Evolutionary conservation across 2,113 vertebrate species (phyloP).

Genomic region (Odocoileus virginianus): DNA sequence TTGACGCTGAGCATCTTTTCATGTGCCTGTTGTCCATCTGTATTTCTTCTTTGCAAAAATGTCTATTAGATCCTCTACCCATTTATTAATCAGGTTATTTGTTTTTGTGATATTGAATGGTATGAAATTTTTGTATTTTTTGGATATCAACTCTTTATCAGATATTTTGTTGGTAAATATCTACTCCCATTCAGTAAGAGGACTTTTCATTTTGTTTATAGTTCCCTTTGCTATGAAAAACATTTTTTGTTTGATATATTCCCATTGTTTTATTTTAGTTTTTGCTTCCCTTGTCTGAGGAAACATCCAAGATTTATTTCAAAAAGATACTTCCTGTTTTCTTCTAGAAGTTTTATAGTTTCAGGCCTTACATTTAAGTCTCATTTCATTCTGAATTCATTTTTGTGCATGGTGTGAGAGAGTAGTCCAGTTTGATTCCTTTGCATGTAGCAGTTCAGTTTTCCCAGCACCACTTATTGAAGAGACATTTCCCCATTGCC

Average conservation of each 20-base stretch:
- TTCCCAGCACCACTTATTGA: background rate
- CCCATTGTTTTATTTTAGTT: background rate
- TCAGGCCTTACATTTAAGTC: background rate
- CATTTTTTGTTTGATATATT: background rate
- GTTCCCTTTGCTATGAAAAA: background rate
- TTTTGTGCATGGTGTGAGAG: background rate
- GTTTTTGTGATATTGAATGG: background rate
- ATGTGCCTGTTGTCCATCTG: background rate
- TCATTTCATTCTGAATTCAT: background rate
- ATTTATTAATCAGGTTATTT: background rate
- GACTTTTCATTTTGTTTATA: background rate
- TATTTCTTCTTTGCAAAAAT: background rate
- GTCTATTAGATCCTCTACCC: background rate
- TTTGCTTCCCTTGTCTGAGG: background rate
- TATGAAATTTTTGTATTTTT: background rate
- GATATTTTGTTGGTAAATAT: background rate
- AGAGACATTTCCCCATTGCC: background rate
- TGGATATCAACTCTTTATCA: background rate
- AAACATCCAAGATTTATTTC: background rate
- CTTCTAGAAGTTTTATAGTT: background rate
- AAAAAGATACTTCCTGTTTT: background rate
- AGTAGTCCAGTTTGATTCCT: background rate
- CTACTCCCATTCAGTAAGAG: background rate
- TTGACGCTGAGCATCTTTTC: background rate
- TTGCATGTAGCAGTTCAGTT: background rate